Conservation (phyloP, 2,888 invertebrate species). For the Aspidiotus destructor region DNA sequence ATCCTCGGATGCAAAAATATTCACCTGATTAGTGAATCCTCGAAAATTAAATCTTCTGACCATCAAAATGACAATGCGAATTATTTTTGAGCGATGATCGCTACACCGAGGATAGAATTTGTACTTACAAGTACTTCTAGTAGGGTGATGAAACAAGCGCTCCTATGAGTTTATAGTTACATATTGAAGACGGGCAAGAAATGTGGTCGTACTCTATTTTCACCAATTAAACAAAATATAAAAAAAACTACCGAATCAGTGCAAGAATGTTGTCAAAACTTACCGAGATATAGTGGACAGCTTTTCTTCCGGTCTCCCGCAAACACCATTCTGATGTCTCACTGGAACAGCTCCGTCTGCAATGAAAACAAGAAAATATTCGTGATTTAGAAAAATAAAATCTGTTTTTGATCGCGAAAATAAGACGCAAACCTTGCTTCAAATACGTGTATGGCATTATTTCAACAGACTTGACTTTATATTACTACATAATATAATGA, state of each 20-base stretch:
- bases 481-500: background rate
- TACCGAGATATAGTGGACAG: slow-evolving; percentile 35
- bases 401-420: background rate
- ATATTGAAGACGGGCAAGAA: too few species aligned
- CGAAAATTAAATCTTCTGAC: too few species aligned
- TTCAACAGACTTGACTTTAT: slow-evolving; percentile 14
- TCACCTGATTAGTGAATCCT: too few species aligned
- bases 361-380: slow-evolving; percentile 25
- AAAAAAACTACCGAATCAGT: background rate
- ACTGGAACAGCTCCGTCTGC: slow-evolving; percentile 38
- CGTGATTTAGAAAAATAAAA: slow-evolving; percentile 7
- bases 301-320: slow-evolving; percentile 34
- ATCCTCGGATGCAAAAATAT: too few species aligned
- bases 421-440: slow-evolving; percentile 17
- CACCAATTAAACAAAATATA: too few species aligned
- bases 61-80: too few species aligned
- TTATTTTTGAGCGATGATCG: too few species aligned
- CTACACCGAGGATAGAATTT: too few species aligned
- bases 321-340: slow-evolving; percentile 31
- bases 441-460: slow-evolving; percentile 28
- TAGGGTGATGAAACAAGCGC: too few species aligned
- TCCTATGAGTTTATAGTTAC: too few species aligned
- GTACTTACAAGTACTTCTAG: too few species aligned
- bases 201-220: too few species aligned
- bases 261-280: slow-evolving; percentile 7